A percentile compares a stretch with the other conserved stretches of the same genome.
phyloP scores from a whole-genome alignment of 2,797 vertebrate genomes.

The Tapera naevia region DNA sequence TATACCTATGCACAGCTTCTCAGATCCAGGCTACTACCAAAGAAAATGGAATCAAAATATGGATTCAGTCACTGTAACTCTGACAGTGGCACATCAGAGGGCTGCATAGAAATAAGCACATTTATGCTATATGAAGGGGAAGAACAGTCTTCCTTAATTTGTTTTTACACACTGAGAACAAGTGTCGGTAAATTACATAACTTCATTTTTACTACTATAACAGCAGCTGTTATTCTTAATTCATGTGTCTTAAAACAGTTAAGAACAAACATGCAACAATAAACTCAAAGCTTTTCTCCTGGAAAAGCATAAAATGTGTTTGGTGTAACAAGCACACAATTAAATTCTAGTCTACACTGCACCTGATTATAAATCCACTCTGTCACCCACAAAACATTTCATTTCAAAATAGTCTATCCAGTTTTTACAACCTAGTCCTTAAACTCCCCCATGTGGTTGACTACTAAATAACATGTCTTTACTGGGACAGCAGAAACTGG shows the following conservation, averaged over 20 bases:
- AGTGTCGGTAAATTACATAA: fast-evolving
- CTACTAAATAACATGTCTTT: conserved; percentile 4
- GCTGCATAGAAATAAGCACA: background rate
- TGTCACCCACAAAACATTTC: background rate
- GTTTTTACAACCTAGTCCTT: background rate
- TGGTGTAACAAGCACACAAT: background rate
- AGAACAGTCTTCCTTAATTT: background rate
- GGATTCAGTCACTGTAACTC: background rate
- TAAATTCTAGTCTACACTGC: background rate
- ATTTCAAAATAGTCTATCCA: background rate
- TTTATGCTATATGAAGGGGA: background rate
- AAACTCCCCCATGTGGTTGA: conserved; percentile 40
- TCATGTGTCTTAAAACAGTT: background rate
- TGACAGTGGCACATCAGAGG: background rate
- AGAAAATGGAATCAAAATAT: background rate
- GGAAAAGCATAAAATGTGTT: background rate
- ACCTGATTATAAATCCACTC: background rate
- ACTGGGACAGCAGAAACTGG: fast-evolving
- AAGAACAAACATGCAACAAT: background rate
- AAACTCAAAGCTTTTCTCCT: background rate
- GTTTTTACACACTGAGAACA: background rate
- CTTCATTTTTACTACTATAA: background rate
- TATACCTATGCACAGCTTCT: background rate
- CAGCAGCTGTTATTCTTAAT: background rate
- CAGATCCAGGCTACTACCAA: background rate